Conservation (phyloP, 2,113 vertebrate species). For the Sinocyclocheilus grahami region DNA sequence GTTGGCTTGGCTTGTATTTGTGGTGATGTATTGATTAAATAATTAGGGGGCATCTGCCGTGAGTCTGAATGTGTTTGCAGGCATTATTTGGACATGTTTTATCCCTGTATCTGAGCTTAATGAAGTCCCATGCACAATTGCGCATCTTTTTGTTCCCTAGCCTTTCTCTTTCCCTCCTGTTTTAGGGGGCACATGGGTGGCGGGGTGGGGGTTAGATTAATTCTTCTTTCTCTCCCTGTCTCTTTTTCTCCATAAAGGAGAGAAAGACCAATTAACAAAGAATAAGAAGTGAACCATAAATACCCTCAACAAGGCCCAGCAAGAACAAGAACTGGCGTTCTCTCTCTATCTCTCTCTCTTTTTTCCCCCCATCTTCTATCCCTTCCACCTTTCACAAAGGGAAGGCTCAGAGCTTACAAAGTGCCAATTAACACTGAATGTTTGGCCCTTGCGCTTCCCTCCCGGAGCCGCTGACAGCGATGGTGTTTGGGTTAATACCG, state of each 20-base stretch:
- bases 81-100: conserved; percentile 30
- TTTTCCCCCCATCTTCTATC: conserved; percentile 45
- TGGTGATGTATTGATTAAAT: conserved; percentile 36
- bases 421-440: conserved; percentile 84
- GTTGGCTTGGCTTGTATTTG: neutral
- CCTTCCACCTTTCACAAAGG: conserved; percentile 72
- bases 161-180: conserved; percentile 37
- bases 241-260: conserved; percentile 59
- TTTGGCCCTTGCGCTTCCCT: conserved; percentile 81
- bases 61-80: neutral
- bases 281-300: conserved; percentile 84
- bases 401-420: conserved; percentile 78
- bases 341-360: conserved; percentile 51
- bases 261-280: conserved; percentile 82
- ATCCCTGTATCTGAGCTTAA: conserved; percentile 20
- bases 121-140: conserved; percentile 32
- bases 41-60: conserved; percentile 30
- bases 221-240: conserved; percentile 62
- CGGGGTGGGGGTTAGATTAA: conserved; percentile 70
- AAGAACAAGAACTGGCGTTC: conserved; percentile 72
- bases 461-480: conserved; percentile 79
- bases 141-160: conserved; percentile 19
- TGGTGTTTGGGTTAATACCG: conserved; percentile 86
- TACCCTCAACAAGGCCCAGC: conserved; percentile 79
- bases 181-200: conserved; percentile 69